phyloP scores from a whole-genome alignment of 2,113 vertebrate genomes.

The Syrrhaptes paradoxus region DNA sequence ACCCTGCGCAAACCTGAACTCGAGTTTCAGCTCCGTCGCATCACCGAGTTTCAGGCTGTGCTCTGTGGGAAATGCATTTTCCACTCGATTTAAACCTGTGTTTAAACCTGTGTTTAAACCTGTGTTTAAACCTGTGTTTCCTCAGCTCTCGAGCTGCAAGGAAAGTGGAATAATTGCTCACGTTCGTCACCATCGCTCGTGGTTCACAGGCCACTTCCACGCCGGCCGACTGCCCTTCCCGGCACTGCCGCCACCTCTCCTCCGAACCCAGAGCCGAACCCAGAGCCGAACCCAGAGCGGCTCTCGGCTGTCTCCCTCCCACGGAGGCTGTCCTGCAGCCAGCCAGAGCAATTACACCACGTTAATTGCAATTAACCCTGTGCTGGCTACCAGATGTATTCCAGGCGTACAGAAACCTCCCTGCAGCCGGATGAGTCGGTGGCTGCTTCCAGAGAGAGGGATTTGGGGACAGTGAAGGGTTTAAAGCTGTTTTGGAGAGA shows the following conservation, averaged over 20 bases:
- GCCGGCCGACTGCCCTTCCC: neutral
- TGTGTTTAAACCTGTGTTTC: neutral
- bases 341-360: neutral
- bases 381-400: neutral
- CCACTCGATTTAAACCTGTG: neutral
- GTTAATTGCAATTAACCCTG: neutral
- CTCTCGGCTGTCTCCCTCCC: neutral
- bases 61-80: fast-evolving
- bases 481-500: neutral
- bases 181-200: too few species aligned
- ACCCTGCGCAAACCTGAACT: fast-evolving
- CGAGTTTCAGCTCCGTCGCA: neutral
- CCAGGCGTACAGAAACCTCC: neutral
- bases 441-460: neutral
- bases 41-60: neutral
- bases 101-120: too few species aligned
- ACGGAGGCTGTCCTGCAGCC: neutral
- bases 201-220: too few species aligned
- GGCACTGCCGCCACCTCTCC: neutral
- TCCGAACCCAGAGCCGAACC: neutral
- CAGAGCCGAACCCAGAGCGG: too few species aligned
- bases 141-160: neutral
- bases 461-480: neutral
- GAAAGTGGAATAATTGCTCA: neutral
- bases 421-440: fast-evolving